Percentiles rank a stretch among this genome's conserved stretches.
Conservation (phyloP, 2,113 vertebrate species). For the Eptesicus fuscus region DNA sequence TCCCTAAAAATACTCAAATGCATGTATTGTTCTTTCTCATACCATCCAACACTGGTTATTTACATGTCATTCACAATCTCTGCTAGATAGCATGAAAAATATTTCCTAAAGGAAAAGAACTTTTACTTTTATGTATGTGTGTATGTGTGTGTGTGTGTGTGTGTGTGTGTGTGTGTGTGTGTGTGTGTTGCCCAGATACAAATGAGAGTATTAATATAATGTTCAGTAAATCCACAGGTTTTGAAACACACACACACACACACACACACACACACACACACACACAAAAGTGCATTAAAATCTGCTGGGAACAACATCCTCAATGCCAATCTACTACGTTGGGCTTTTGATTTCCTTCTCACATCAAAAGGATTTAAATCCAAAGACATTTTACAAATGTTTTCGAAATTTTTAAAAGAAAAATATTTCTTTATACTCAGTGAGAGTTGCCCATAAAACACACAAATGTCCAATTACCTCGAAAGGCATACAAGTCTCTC, state of each 20-base stretch:
- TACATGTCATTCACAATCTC: neutral
- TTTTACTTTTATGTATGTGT: neutral
- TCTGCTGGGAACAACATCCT: neutral
- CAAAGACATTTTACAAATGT: slow-evolving; percentile 1
- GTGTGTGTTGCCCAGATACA: neutral
- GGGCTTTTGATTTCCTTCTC: slow-evolving; percentile 11
- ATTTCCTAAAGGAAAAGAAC: slow-evolving; percentile 11
- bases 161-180: neutral
- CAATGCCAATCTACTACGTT: neutral
- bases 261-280: neutral
- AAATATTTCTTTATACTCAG: slow-evolving; percentile 8
- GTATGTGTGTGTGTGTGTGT: neutral
- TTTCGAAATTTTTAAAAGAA: slow-evolving; percentile 20
- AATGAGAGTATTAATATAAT: slow-evolving; percentile 25
- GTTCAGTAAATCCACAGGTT: neutral
- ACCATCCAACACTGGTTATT: neutral
- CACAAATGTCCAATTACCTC: neutral
- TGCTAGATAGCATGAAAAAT: neutral
- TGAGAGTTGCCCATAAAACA: neutral
- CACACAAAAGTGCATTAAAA: neutral
- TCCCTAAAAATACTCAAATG: neutral
- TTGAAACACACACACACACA: neutral
- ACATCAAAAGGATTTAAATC: slow-evolving; percentile 37
- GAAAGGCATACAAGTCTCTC: neutral
- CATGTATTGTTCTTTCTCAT: neutral